Conservation (phyloP, 2,888 invertebrate species). For the Alitta virens region DNA sequence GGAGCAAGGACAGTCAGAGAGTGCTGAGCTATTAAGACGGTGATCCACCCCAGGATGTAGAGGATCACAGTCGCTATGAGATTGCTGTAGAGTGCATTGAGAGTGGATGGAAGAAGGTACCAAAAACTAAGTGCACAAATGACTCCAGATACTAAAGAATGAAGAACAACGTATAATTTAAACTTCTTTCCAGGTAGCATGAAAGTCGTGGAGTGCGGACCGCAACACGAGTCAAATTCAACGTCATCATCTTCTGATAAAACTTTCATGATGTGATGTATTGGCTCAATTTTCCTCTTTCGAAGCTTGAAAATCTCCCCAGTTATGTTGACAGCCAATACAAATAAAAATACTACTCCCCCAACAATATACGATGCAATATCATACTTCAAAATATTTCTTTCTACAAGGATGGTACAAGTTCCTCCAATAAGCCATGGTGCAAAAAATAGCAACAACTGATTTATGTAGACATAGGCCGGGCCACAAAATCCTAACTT, state of each 20-base stretch:
- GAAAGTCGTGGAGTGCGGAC: slow-evolving; percentile 48
- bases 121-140: slow-evolving; percentile 43
- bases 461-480: slow-evolving; percentile 45
- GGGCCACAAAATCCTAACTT: slow-evolving; percentile 48
- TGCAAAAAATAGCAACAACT: slow-evolving; percentile 44
- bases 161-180: slow-evolving; percentile 43
- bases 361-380: slow-evolving; percentile 37
- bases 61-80: slow-evolving; percentile 41
- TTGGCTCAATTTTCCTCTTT: slow-evolving; percentile 9
- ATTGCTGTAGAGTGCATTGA: slow-evolving; percentile 42
- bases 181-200: slow-evolving; percentile 47
- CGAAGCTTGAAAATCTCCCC: slow-evolving; percentile 35
- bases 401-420: slow-evolving; percentile 44
- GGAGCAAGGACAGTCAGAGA: slow-evolving; percentile 46
- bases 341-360: slow-evolving; percentile 38
- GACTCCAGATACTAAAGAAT: slow-evolving; percentile 40
- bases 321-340: slow-evolving; percentile 40
- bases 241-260: slow-evolving; percentile 39
- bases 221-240: slow-evolving; percentile 49
- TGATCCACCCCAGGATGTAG: slow-evolving; percentile 49
- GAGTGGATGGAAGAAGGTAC: slow-evolving; percentile 45
- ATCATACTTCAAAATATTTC: slow-evolving; percentile 20
- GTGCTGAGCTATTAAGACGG: slow-evolving; percentile 47
- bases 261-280: slow-evolving; percentile 2
- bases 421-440: slow-evolving; percentile 48